Percentiles rank a stretch among this genome's conserved stretches.
phyloP scores from a whole-genome alignment of 2,888 invertebrate species.

The Ryuthela nishihirai region DNA sequence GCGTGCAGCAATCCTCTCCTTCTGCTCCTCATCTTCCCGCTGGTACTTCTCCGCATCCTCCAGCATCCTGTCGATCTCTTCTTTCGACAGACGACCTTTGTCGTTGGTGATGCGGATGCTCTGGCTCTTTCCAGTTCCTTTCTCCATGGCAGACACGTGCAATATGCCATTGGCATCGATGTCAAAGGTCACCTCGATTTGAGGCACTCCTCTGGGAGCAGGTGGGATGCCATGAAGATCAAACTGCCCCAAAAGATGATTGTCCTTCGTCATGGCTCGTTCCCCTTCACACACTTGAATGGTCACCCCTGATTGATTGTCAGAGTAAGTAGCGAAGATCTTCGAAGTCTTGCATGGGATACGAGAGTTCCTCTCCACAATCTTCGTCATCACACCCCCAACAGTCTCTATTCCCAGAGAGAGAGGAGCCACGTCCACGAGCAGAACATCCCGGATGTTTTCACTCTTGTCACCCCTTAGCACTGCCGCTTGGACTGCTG shows the following conservation, averaged over 20 bases:
- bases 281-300: constrained; percentile 77
- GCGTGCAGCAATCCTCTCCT: constrained; percentile 64
- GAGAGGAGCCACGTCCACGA: constrained; percentile 72
- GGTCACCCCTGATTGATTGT: constrained; percentile 85
- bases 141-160: constrained; percentile 58
- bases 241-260: constrained; percentile 62
- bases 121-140: constrained; percentile 72
- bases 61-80: constrained; percentile 83
- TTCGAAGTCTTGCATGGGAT: constrained; percentile 71
- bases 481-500: constrained; percentile 70
- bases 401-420: constrained; percentile 59
- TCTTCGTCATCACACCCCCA: constrained; percentile 67
- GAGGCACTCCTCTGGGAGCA: constrained; percentile 74
- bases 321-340: constrained; percentile 84
- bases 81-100: constrained; percentile 75
- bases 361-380: constrained; percentile 76
- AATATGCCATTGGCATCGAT: constrained; percentile 82
- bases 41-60: constrained; percentile 73
- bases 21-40: constrained; percentile 66
- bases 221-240: constrained; percentile 69
- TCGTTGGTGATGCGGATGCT: constrained; percentile 83
- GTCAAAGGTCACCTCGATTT: constrained; percentile 73
- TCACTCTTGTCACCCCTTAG: constrained; percentile 54
- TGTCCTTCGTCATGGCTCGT: constrained; percentile 84
- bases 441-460: constrained; percentile 69